Base-by-base conservation (phyloP, 2,113 vertebrate species). In the Seriola quinqueradiata region DNA sequence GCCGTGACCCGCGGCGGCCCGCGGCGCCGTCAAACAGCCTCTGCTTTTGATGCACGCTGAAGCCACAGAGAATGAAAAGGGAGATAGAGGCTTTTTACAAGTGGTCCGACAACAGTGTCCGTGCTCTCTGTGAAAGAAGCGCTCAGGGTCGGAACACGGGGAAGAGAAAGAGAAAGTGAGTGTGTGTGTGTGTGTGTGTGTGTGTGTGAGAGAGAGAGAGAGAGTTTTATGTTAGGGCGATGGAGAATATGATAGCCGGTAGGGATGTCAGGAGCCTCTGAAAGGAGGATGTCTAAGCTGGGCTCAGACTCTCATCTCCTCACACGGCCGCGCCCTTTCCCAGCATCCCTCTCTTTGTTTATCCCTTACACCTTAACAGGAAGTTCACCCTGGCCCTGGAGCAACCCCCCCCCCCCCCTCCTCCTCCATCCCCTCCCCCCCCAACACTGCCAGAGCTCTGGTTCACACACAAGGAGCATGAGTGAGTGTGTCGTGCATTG, bases 291-390 rank as follows among this genome's bases (percentile, higher is more conserved):
- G 89, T 90, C 81, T 94, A 93, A 94, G 90, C 87, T 80, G 1
- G 93, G 93, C 90, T 93, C 91, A 94, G 91, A 95, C 92, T 80
- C 93, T 94, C 93, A 93, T 95, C 94, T 93, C 93, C 89, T 88
- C 87, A 77, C 76, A 82, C 44, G 13, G 87, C 90, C 86, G 86
- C 79, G 23, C 88, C 88, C 87, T 81, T 92, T 91, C 93, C 90
- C 89, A 89, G 79, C 84, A 85, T 88, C 90, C 80, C 79, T 86
- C 83, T 82, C 87, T 90, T 82, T 70, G 68, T 90, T 92, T 86
- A 93, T 94, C 92, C 89, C 90, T 86, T 92, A 95, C 93, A 95
- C 93, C 93, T 95, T 88, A 76, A 86, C 76, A 91, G 92, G 91
- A 95, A 95, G 91, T 94, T 93, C 90, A 93, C 57, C 54, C 65